Base-by-base conservation (phyloP, 2,113 vertebrate genomes). In the Carassius gibelio region DNA sequence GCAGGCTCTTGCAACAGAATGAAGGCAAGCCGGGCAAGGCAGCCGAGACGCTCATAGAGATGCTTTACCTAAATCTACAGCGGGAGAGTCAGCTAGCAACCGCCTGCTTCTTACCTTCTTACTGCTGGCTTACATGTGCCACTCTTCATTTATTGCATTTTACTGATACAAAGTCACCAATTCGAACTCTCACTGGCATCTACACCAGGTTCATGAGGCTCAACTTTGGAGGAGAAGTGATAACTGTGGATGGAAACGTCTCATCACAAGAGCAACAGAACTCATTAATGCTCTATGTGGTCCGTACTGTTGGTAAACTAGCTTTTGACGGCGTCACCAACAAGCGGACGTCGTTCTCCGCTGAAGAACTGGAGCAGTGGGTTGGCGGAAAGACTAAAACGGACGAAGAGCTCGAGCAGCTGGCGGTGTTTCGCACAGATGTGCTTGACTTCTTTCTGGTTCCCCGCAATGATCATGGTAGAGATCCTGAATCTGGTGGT, bases 111-210 rank as follows among this genome's bases (percentile, higher is more conserved):
- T 89, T 99, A 88, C 98, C 98, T 0, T 99, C 98, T 0, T 99
- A 99, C 87, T 99, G 98, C 90, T 99, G 98, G 98, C 95, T 99
- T 2, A 97, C 96, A 19, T 99, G 98, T 38, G 97, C 97, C 45
- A 99, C 95, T 0, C 90, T 99, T 88, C 96, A 99, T 87, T 96
- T 97, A 83, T 95, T 99, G 36, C 96, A 96, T 30, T 96, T 97
- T 82, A 96, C 97, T 2, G 93, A 94, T 8, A 82, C 85, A 0
- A 91, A 92, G 0, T 93, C 95, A 0, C 96, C 96, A 0, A 93
- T 95, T 38, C 96, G 96, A 89, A 99, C 98, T 0, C 94, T 99
- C 66, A 98, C 96, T 0, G 96, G 97, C 9, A 97, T 99, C 87
- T 99, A 98, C 88, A 98, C 97, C 84, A 98, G 97, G 84, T 99